Conservation (phyloP, 2,113 vertebrate species). For the Miniopterus natalensis region DNA sequence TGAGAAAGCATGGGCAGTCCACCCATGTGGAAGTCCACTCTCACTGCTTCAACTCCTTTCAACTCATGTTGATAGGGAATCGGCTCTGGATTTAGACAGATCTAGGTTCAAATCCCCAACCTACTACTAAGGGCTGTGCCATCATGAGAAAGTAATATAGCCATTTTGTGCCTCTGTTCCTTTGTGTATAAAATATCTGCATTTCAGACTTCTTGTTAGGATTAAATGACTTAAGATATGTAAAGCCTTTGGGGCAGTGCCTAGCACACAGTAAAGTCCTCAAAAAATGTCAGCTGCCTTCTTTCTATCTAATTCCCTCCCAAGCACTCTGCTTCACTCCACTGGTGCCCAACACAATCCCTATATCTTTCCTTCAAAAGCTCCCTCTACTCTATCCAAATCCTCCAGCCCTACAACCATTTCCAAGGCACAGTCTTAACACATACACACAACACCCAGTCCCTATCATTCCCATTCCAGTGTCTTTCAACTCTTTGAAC, state of each 20-base stretch:
- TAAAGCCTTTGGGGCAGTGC: not conserved
- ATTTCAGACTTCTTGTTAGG: not conserved
- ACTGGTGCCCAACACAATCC: not conserved
- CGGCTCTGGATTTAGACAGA: not conserved
- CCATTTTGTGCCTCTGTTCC: not conserved
- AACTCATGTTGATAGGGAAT: not conserved
- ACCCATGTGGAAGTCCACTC: not conserved
- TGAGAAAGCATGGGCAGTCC: not conserved
- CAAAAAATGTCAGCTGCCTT: constrained; percentile 20
- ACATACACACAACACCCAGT: not conserved
- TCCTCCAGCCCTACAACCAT: not conserved
- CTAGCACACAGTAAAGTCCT: not conserved
- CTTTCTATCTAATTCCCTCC: not conserved
- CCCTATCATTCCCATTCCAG: not conserved
- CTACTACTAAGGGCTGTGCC: not conserved
- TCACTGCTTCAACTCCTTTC: not conserved
- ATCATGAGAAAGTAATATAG: not conserved
- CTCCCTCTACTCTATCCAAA: not conserved
- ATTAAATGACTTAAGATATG: not conserved
- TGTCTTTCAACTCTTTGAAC: not conserved
- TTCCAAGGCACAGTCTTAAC: not conserved
- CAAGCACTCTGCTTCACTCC: not conserved
- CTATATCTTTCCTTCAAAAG: not conserved
- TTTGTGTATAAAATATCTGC: not conserved
- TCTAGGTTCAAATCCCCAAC: not conserved